Percentiles rank a stretch among this genome's conserved stretches.
Conservation (phyloP, 2,113 vertebrate species). For the Machaerirhynchus nigripectus region DNA sequence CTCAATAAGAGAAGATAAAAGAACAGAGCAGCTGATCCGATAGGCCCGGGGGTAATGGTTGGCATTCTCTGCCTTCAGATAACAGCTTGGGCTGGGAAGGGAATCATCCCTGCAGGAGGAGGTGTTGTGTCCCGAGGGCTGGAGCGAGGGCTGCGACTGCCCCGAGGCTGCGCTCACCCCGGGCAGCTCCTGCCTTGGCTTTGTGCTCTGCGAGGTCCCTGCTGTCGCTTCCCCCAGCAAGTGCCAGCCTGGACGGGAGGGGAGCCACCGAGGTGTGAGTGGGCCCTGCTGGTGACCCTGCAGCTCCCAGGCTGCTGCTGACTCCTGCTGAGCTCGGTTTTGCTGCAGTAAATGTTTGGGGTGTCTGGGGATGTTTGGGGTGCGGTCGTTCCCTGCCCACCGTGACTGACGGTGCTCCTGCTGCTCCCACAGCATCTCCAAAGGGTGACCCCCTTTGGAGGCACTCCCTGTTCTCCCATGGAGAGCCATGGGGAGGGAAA, state of each 20-base stretch:
- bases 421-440: fast-evolving
- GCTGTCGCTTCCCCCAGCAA: neutral
- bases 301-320: neutral
- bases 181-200: neutral
- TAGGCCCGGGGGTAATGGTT: neutral
- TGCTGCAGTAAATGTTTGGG: too few relatives aligned
- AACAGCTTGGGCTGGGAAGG: neutral
- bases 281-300: fast-evolving
- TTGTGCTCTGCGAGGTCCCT: neutral
- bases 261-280: neutral
- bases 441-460: fast-evolving
- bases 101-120: neutral
- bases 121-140: neutral
- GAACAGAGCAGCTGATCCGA: constrained; percentile 2
- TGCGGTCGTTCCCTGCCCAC: neutral
- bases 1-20: constrained; percentile 12
- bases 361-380: too few relatives aligned
- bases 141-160: neutral
- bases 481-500: neutral
- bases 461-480: neutral
- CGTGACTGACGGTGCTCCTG: fast-evolving
- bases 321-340: neutral
- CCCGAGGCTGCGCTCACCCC: fast-evolving
- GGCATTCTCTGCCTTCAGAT: constrained; percentile 11
- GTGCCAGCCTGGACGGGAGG: neutral